Base-by-base conservation (phyloP, 2,797 vertebrate species). In the Poecilia picta region DNA sequence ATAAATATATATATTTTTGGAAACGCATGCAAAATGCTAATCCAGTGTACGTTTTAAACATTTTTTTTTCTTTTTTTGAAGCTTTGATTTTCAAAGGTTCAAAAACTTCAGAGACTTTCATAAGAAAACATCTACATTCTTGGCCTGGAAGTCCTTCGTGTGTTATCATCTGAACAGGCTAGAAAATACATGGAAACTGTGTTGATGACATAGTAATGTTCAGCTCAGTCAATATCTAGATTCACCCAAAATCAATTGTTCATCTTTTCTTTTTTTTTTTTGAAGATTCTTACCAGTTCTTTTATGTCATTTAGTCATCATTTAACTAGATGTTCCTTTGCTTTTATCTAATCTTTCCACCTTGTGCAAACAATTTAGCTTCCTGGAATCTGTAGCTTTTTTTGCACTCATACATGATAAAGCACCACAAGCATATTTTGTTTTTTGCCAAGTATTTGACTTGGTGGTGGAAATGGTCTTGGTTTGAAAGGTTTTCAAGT, bases 21-120 rank as follows among this genome's bases (percentile, higher is more conserved):
- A 80, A 71, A 36, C 28, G 68, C 68, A 62, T 66, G 15, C 47
- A 79, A 75, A 76, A 77, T 74, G 23, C 33, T n/a, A 81, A 72
- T 72, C 70, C 12, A 64, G n/a, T 28, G 13, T n/a, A 3, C 20
- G 11, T 72, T 81, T 75, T 46, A 70, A 81, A 83, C 73, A 2
- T 0, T 73, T 0, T 73, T 66, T 8, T 0, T 73, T 23, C 0
- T 73, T 55, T 8, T 12, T 55, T 5, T 46, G 16, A 31, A 36
- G 70, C 15, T 41, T 53, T 39, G 62, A 36, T 66, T 66, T 66
- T 66, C 62, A 39, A 66, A 66, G 1, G 0, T 62, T 62, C 31
- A 31, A 33, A 18, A 62, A 62, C 2, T 15, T 33, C 5, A 62
- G 13, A 33, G 28, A 62, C 15, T 33, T 62, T 5, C 59, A 16